Conservation (phyloP, 1,140 invertebrate genomes). For the Archivesica marissinica region DNA sequence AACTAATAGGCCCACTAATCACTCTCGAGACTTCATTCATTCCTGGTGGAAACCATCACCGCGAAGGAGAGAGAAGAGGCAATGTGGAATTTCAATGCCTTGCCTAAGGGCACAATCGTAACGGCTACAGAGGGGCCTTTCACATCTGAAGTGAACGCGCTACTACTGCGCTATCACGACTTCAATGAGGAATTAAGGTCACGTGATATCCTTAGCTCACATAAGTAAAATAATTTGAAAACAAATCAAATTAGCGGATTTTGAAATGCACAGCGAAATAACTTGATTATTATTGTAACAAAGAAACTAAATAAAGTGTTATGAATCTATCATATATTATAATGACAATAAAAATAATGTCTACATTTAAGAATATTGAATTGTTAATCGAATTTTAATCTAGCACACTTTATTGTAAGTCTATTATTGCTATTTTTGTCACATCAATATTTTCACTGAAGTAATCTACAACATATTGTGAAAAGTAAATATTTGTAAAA, state of each 20-base stretch:
- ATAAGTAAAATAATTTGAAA: neutral
- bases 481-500: slow-evolving; percentile 3
- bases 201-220: no score
- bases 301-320: neutral
- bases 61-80: no score
- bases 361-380: neutral
- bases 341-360: slow-evolving; percentile 2
- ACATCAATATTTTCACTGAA: neutral
- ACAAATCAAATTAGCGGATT: slow-evolving; percentile 13
- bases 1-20: no score
- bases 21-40: no score
- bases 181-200: no score
- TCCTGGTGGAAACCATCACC: no score
- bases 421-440: neutral
- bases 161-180: no score
- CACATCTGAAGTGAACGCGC: no score
- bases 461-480: neutral
- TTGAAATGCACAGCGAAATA: neutral
- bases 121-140: no score
- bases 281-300: neutral
- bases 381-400: neutral
- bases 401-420: neutral
- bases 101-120: no score
- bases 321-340: neutral
- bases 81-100: no score